These are phyloP conservation scores for Antheraea yamamai DNA, from an alignment of 2,888 invertebrate species.

Conservation along the genomic window DNA sequence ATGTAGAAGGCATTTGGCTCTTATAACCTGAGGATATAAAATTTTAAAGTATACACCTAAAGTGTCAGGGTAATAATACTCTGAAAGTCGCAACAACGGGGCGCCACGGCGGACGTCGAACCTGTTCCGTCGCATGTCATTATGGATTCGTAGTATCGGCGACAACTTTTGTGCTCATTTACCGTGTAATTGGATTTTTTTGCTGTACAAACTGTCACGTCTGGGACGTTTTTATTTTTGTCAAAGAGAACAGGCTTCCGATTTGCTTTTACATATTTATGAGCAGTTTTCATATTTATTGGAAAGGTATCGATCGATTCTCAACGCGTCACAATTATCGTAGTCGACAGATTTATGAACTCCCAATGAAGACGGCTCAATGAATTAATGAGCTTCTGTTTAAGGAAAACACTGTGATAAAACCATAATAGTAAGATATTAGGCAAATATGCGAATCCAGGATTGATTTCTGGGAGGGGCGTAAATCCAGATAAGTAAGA, in stretches of 20 bases:
- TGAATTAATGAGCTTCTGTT: too few relatives aligned
- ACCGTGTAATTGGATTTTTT: constrained; percentile 10
- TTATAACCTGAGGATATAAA: neutral
- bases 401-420: too few relatives aligned
- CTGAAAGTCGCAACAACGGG: neutral
- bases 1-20: neutral
- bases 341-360: too few relatives aligned
- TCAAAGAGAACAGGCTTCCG: neutral
- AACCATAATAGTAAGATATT: too few relatives aligned
- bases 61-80: neutral
- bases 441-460: too few relatives aligned
- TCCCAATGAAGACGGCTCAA: too few relatives aligned
- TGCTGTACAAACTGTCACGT: constrained; percentile 1
- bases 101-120: neutral
- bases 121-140: constrained; percentile 4
- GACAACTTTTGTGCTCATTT: neutral
- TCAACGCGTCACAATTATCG: neutral
- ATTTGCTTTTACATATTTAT: neutral
- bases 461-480: too few relatives aligned
- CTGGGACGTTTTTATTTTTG: neutral
- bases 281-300: neutral
- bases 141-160: constrained; percentile 6
- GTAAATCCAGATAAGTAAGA: too few relatives aligned
- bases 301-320: neutral
- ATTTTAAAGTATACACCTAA: neutral